Conservation (phyloP, 2,113 vertebrate species). For the Heptranchias perlo region DNA sequence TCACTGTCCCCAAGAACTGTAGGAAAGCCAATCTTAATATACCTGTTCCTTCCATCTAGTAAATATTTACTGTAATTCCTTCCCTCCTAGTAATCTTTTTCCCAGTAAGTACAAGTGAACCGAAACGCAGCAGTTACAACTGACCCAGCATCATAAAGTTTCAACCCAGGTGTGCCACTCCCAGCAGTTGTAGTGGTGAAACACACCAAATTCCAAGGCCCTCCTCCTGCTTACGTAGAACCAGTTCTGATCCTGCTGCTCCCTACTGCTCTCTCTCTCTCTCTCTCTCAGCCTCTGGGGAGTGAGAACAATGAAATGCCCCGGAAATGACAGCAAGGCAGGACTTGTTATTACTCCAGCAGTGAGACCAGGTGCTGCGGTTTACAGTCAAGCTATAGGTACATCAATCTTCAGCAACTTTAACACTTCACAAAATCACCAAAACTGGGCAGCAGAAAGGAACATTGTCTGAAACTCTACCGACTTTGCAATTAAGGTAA, state of each 20-base stretch:
- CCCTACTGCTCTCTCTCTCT: neutral
- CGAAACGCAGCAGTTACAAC: neutral
- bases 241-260: neutral
- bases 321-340: constrained; percentile 31
- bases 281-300: neutral
- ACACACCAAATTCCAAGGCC: neutral
- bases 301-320: constrained; percentile 2
- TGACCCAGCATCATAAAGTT: neutral
- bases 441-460: neutral
- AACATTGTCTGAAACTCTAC: neutral
- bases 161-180: neutral
- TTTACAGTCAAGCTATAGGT: neutral
- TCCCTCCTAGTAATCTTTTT: neutral
- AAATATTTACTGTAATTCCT: neutral
- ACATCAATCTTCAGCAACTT: neutral
- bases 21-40: neutral
- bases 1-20: neutral
- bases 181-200: neutral
- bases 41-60: neutral
- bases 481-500: neutral
- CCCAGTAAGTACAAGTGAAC: neutral
- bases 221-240: neutral
- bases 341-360: neutral
- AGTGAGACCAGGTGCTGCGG: neutral
- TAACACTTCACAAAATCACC: neutral